Conservation (phyloP, 2,113 vertebrate species). For the Thryonomys swinderianus region DNA sequence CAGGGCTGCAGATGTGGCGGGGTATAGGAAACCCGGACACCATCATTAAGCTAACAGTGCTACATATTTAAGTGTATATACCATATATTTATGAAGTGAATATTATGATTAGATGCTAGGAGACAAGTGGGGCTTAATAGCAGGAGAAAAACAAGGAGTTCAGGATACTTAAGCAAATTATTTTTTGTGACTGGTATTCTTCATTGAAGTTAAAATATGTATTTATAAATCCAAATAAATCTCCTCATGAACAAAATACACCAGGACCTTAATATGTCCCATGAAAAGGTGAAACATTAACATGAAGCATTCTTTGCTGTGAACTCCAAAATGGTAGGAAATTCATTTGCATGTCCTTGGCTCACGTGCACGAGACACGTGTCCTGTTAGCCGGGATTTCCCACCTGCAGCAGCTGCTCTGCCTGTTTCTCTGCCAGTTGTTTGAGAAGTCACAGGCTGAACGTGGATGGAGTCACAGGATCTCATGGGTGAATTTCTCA, state of each 20-base stretch:
- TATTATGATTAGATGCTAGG: slow-evolving; percentile 46
- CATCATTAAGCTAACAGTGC: slow-evolving; percentile 50
- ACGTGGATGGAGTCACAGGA: not conserved
- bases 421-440: slow-evolving; percentile 10
- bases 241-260: not conserved
- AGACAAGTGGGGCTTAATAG: slow-evolving; percentile 51
- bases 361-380: not conserved
- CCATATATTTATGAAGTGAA: slow-evolving; percentile 40
- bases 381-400: not conserved
- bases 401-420: not conserved
- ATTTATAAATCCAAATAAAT: not conserved
- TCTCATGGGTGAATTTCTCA: slow-evolving; percentile 7
- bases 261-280: not conserved
- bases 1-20: not conserved
- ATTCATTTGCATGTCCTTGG: not conserved
- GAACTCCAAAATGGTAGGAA: slow-evolving; percentile 26
- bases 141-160: not conserved
- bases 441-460: not conserved
- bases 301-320: not conserved
- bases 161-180: not conserved
- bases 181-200: slow-evolving; percentile 37
- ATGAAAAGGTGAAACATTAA: not conserved
- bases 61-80: slow-evolving; percentile 55
- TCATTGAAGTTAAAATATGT: not conserved
- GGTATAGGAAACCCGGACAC: not conserved